phyloP scores from a whole-genome alignment of 2,888 invertebrate species.

The Cremastobaeus sp. region DNA sequence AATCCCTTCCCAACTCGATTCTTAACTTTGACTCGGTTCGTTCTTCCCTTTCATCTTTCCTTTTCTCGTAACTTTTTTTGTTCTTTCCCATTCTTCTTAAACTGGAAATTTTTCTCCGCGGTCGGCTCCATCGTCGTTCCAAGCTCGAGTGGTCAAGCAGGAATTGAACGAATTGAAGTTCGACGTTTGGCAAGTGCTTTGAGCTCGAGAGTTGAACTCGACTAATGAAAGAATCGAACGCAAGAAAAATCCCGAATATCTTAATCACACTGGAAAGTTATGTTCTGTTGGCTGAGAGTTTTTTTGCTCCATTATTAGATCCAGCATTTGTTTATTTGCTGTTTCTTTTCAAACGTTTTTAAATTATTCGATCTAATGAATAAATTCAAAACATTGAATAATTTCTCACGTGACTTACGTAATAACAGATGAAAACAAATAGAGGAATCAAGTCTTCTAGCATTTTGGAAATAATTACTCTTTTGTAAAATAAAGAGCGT shows the following conservation, averaged over 20 bases:
- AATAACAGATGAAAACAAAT: no score
- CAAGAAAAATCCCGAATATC: slow-evolving; percentile 18
- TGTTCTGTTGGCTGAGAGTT: not conserved
- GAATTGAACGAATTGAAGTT: slow-evolving; percentile 62
- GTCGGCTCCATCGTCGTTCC: slow-evolving; percentile 54
- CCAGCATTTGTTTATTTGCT: no score
- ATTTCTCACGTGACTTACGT: no score
- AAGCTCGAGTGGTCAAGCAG: slow-evolving; percentile 63
- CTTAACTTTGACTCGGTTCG: slow-evolving; percentile 48
- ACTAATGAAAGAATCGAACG: slow-evolving; percentile 43
- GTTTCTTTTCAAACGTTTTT: no score
- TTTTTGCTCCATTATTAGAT: no score
- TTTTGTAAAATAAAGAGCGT: no score
- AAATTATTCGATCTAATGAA: no score
- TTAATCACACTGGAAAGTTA: slow-evolving; percentile 8
- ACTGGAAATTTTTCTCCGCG: slow-evolving; percentile 40
- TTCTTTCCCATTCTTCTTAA: slow-evolving; percentile 17
- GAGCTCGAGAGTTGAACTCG: slow-evolving; percentile 31
- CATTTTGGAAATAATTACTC: no score
- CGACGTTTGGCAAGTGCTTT: slow-evolving; percentile 56
- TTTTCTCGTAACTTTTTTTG: slow-evolving; percentile 32
- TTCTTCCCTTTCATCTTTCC: slow-evolving; percentile 55
- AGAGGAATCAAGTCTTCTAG: no score
- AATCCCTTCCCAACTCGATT: slow-evolving; percentile 47
- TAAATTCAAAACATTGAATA: no score